Evolutionary conservation across 2,113 vertebrate species (phyloP).

Genomic region (Nesogale talazaci): DNA sequence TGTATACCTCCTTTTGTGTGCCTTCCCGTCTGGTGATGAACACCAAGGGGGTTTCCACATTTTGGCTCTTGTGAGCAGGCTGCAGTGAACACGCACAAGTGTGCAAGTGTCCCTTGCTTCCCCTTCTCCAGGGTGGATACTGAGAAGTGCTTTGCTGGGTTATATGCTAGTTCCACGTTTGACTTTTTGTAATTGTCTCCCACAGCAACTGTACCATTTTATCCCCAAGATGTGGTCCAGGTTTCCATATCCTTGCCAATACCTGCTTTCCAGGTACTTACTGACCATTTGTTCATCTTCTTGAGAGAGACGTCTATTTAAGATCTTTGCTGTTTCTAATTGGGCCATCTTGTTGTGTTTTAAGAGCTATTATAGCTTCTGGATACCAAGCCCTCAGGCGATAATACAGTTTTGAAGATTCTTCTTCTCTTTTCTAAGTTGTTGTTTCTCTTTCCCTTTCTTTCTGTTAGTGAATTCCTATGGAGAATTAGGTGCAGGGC

Average conservation of each 20-base stretch:
- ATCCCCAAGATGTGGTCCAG: background rate
- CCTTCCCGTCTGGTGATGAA: background rate
- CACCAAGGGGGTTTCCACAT: background rate
- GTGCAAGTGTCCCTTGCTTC: background rate
- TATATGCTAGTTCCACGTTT: background rate
- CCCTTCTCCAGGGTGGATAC: background rate
- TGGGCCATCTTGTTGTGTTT: background rate
- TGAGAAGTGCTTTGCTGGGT: background rate
- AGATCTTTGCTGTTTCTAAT: background rate
- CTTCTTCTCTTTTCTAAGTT: too few species aligned
- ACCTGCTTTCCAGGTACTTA: background rate
- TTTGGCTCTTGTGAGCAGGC: background rate
- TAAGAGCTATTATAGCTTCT: background rate
- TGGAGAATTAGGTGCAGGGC: too few species aligned
- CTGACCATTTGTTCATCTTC: background rate
- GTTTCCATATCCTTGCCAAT: background rate
- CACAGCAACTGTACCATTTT: background rate
- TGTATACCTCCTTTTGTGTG: background rate
- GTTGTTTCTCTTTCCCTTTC: background rate
- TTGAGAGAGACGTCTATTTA: background rate
- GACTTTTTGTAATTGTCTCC: background rate
- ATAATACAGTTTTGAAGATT: background rate
- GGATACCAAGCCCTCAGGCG: background rate
- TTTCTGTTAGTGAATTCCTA: background rate
- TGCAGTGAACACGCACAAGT: background rate